Evolutionary conservation across 2,113 vertebrate genomes (phyloP).

Genomic region (Orycteropus afer): DNA sequence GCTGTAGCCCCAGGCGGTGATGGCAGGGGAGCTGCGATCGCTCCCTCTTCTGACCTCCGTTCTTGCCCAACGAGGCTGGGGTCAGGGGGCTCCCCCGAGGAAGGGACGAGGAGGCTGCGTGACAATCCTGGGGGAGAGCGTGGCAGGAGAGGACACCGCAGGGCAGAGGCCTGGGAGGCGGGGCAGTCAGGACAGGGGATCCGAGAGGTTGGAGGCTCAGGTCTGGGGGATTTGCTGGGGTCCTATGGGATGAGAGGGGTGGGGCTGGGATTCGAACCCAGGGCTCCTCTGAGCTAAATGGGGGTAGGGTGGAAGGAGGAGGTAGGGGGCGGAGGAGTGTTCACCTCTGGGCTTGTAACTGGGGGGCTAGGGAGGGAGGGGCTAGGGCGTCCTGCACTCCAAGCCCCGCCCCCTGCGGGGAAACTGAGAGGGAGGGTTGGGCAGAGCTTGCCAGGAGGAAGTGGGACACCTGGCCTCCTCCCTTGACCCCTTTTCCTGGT

Average conservation of each 20-base stretch:
- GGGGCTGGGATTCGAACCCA: neutral
- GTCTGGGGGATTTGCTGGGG: neutral
- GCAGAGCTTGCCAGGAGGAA: neutral
- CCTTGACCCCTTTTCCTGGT: accelerated
- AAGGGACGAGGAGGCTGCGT: neutral
- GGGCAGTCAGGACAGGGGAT: neutral
- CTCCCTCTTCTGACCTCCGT: neutral
- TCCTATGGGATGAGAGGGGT: neutral
- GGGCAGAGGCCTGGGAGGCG: neutral
- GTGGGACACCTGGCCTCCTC: neutral
- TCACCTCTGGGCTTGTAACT: too few species aligned
- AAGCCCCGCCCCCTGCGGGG: accelerated
- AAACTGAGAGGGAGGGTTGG: neutral
- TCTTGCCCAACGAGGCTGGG: neutral
- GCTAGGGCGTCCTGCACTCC: accelerated
- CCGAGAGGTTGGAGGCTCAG: neutral
- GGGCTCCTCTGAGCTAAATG: neutral
- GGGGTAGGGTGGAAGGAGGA: too few species aligned
- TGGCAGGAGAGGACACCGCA: neutral
- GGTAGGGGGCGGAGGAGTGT: too few species aligned
- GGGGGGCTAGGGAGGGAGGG: neutral
- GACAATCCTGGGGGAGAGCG: neutral
- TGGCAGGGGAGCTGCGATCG: constrained; percentile 68
- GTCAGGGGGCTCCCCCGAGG: neutral
- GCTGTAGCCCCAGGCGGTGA: constrained; percentile 88